These are phyloP conservation scores for Australoheros facetus DNA, from an alignment of 2,797 vertebrate genomes.

Conservation along the genomic window DNA sequence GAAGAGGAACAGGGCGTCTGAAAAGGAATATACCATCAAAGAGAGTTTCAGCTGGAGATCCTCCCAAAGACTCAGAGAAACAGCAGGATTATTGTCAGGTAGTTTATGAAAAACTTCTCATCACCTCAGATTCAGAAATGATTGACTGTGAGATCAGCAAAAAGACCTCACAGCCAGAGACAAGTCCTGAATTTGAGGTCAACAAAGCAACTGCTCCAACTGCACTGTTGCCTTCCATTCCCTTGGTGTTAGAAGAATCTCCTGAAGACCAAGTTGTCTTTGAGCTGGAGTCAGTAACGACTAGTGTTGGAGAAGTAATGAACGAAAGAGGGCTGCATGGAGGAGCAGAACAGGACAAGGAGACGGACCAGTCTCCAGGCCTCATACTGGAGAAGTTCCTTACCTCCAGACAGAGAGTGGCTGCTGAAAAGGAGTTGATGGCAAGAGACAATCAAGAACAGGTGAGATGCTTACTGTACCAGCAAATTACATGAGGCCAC, in stretches of 20 bases:
- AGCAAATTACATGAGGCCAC: background rate
- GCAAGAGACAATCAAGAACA: conserved; percentile 27
- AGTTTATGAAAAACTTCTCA: conserved; percentile 67
- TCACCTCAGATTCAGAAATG: conserved; percentile 54
- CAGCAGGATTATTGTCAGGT: conserved; percentile 72
- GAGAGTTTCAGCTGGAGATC: conserved; percentile 28
- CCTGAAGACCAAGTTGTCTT: conserved; percentile 58
- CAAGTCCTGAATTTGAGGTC: background rate
- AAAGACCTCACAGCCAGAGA: conserved; percentile 20
- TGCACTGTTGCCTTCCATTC: conserved; percentile 4
- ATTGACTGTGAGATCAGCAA: conserved; percentile 4
- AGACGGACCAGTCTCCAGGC: conserved; percentile 64
- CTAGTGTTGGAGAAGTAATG: conserved; percentile 52
- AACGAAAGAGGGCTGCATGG: conserved; percentile 41
- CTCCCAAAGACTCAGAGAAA: conserved; percentile 38
- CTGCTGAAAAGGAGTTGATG: conserved; percentile 35
- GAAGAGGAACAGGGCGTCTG: conserved; percentile 22
- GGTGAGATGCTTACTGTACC: conserved; percentile 45
- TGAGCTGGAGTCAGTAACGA: conserved; percentile 66
- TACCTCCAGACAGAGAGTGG: conserved; percentile 46
- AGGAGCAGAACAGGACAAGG: conserved; percentile 43
- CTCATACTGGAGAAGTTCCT: conserved; percentile 77
- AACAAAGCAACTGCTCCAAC: conserved; percentile 1
- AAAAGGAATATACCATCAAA: conserved; percentile 44
- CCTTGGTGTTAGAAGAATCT: conserved; percentile 48